These are phyloP conservation scores for Agrypnus murinus DNA, from an alignment of 2,888 invertebrate species.

Conservation along the genomic window DNA sequence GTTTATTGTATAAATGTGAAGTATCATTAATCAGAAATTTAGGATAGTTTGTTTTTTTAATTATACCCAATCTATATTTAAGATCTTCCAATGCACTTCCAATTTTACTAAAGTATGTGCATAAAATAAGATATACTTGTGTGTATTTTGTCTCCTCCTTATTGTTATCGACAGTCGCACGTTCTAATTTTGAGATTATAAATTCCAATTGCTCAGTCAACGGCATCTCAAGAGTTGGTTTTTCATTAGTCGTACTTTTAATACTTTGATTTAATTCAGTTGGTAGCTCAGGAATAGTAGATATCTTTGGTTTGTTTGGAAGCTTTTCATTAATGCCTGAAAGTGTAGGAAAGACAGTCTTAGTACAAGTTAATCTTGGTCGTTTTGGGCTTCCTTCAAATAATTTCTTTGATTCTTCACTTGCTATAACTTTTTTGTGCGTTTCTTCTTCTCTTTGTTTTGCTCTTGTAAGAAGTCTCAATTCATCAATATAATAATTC, in stretches of 20 bases:
- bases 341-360: constrained; percentile 9
- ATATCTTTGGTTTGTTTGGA: too few relatives aligned
- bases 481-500: constrained; percentile 46
- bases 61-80: constrained; percentile 40
- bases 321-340: not conserved
- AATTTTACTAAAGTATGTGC: constrained; percentile 55
- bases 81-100: constrained; percentile 46
- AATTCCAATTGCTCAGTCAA: constrained; percentile 49
- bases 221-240: constrained; percentile 19
- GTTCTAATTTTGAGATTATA: constrained; percentile 53
- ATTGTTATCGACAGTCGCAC: constrained; percentile 36
- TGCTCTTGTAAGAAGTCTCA: constrained; percentile 29
- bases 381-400: not conserved
- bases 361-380: constrained; percentile 1
- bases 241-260: not conserved
- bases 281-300: too few relatives aligned
- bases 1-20: constrained; percentile 8
- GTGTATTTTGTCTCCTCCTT: constrained; percentile 37
- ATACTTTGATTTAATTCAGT: not conserved
- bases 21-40: constrained; percentile 5
- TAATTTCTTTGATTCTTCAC: constrained; percentile 1
- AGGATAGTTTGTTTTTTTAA: constrained; percentile 45
- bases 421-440: not conserved
- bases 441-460: constrained; percentile 28
- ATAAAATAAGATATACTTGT: constrained; percentile 52